Evolutionary conservation across 1,140 invertebrate genomes (phyloP).

Genomic region (Nymphalis io): DNA sequence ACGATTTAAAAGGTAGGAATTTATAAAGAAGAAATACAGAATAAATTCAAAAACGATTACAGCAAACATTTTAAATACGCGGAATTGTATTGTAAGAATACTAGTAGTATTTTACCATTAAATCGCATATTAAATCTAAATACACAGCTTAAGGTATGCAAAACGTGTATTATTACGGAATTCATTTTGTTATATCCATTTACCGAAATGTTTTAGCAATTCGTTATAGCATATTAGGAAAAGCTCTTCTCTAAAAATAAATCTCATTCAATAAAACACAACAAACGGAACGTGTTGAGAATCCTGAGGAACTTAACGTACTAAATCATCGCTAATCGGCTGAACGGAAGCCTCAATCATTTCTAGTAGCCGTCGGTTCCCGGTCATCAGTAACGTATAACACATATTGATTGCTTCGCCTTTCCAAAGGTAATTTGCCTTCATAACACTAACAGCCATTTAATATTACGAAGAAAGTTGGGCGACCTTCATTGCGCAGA

Average conservation of each 20-base stretch:
- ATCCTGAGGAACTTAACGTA: constrained; percentile 21
- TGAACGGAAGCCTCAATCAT: constrained; percentile 45
- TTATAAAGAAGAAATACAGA: too few relatives aligned
- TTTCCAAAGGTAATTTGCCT: constrained; percentile 61
- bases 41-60: too few relatives aligned
- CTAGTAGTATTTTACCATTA: too few relatives aligned
- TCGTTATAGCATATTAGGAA: too few relatives aligned
- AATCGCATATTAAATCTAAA: too few relatives aligned
- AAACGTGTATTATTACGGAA: too few relatives aligned
- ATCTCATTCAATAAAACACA: constrained; percentile 10
- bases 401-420: constrained; percentile 44
- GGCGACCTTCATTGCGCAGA: constrained; percentile 18
- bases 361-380: constrained; percentile 33
- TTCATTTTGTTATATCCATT: too few relatives aligned
- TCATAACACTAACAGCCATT: constrained; percentile 67
- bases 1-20: background rate
- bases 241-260: background rate
- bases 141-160: too few relatives aligned
- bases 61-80: too few relatives aligned
- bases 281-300: constrained; percentile 24
- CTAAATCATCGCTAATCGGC: constrained; percentile 45
- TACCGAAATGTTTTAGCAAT: too few relatives aligned
- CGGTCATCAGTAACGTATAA: constrained; percentile 40
- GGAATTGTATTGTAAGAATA: too few relatives aligned
- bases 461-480: constrained; percentile 30